Evolutionary conservation across 1,140 invertebrate species (phyloP).

Genomic region (Anagrus nilaparvatae): DNA sequence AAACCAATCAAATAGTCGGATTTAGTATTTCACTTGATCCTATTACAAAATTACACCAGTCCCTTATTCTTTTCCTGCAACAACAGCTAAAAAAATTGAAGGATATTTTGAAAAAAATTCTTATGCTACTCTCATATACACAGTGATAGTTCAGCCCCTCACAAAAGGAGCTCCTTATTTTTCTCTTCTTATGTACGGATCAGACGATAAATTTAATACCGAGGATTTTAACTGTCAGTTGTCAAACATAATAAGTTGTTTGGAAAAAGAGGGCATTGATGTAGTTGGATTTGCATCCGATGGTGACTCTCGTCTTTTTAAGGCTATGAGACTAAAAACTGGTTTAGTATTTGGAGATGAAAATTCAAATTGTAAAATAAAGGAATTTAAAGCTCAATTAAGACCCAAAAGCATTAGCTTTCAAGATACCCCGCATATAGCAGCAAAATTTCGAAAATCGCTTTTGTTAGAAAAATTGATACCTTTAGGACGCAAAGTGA

Average conservation of each 20-base stretch:
- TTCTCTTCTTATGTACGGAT: not conserved
- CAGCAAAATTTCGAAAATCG: not conserved
- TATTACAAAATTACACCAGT: too few relatives aligned
- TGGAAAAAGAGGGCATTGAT: not conserved
- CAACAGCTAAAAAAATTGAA: not conserved
- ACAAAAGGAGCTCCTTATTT: not conserved
- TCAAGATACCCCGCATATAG: not conserved
- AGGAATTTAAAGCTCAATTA: not conserved
- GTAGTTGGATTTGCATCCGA: not conserved
- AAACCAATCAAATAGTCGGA: too few relatives aligned
- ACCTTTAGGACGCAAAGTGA: not conserved
- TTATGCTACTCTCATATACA: not conserved
- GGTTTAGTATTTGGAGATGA: not conserved
- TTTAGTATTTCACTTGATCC: too few relatives aligned
- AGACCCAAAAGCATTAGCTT: not conserved
- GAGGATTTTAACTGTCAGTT: not conserved
- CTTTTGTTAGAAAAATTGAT: not conserved
- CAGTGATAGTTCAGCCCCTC: not conserved
- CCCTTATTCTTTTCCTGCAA: not conserved
- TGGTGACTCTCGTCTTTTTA: not conserved
- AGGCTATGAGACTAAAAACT: not conserved
- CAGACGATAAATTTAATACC: not conserved
- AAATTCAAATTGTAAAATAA: not conserved
- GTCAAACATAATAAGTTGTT: not conserved
- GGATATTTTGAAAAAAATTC: not conserved